Evolutionary conservation across 2,797 vertebrate species (phyloP).

Genomic region (Sebastes trivittatus): DNA sequence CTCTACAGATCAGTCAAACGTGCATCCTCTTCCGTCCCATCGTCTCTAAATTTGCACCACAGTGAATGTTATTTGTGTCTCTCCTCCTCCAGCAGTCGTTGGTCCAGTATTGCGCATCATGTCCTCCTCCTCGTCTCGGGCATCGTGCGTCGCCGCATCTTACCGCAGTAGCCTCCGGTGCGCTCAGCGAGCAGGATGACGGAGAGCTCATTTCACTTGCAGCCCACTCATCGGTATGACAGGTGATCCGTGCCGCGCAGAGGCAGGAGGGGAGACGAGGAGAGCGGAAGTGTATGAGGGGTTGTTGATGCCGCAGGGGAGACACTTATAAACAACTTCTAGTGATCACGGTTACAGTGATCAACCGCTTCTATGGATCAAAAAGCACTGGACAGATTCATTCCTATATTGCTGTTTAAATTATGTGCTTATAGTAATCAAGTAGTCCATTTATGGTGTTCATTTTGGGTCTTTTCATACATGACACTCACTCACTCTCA

Average conservation of each 20-base stretch:
- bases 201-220: constrained; percentile 66
- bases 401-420: too few species aligned
- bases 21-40: background rate
- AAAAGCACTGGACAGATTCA: too few species aligned
- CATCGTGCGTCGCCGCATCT: constrained; percentile 66
- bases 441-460: too few species aligned
- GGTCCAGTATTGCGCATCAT: constrained; percentile 58
- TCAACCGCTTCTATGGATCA: too few species aligned
- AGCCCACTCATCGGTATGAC: constrained; percentile 71
- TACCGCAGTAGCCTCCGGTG: constrained; percentile 77
- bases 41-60: background rate
- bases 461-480: too few species aligned
- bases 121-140: constrained; percentile 31
- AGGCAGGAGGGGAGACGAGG: constrained; percentile 14
- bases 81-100: background rate
- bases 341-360: too few species aligned
- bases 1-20: constrained; percentile 4
- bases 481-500: too few species aligned
- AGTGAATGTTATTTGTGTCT: background rate
- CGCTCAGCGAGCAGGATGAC: constrained; percentile 67
- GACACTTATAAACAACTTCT: rapidly evolving
- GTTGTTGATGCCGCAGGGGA: constrained; percentile 23
- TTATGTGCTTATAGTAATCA: too few species aligned
- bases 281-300: constrained; percentile 37
- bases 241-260: constrained; percentile 46